phyloP scores from a whole-genome alignment of 2,797 vertebrate species.

The Pristis pectinata region DNA sequence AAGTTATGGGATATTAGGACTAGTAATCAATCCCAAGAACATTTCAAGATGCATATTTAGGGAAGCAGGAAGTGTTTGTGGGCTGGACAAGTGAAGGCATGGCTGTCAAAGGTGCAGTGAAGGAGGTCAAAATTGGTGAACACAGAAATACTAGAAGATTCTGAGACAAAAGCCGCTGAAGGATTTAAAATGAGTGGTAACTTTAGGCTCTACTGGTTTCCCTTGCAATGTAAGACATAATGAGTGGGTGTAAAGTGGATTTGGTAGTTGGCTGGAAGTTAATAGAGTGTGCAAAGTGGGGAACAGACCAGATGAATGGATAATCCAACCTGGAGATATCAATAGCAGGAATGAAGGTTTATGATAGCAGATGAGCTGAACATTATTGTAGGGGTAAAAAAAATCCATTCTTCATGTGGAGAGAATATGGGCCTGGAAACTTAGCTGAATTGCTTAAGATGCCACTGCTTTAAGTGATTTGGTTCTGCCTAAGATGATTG shows the following conservation, averaged over 20 bases:
- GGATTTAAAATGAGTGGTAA: background rate
- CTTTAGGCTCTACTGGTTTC: background rate
- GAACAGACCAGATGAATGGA: background rate
- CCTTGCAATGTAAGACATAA: background rate
- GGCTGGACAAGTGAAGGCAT: no score
- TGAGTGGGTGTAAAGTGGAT: background rate
- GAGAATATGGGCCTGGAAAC: no score
- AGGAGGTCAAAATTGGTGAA: no score
- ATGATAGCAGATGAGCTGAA: background rate
- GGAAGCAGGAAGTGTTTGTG: background rate
- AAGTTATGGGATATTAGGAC: background rate
- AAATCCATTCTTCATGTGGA: no score
- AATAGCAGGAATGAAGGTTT: background rate
- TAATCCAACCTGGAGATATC: background rate
- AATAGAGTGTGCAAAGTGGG: background rate
- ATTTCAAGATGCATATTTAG: background rate
- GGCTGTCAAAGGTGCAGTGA: background rate
- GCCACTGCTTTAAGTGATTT: no score
- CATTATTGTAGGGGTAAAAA: no score
- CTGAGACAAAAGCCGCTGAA: background rate
- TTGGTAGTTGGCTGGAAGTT: background rate
- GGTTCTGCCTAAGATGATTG: no score
- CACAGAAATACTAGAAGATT: no score
- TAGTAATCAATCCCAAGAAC: background rate
- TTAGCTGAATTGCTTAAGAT: no score